Percentiles rank a stretch among this genome's conserved stretches.
Conservation (phyloP, 2,113 vertebrate genomes). For the Cheirogaleus medius region DNA sequence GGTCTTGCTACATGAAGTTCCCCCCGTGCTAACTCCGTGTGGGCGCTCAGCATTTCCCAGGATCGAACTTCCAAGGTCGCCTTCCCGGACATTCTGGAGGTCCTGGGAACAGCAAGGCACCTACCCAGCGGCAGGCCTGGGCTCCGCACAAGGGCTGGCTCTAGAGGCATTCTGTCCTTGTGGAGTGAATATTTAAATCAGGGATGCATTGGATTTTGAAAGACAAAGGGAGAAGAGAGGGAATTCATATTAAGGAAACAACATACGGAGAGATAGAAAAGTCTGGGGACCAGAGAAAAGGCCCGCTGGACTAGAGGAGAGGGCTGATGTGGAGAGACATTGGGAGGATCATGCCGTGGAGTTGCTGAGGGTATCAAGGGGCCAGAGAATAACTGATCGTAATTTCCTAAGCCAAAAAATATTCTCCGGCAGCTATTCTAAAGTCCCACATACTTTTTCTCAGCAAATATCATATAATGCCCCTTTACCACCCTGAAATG, state of each 20-base stretch:
- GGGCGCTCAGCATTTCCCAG: background rate
- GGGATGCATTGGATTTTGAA: background rate
- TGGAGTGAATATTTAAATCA: background rate
- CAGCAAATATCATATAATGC: background rate
- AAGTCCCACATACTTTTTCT: background rate
- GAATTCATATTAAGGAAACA: background rate
- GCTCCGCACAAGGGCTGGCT: background rate
- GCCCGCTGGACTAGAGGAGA: background rate
- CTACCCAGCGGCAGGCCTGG: rapidly evolving
- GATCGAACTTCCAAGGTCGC: no score
- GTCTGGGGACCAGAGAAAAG: background rate
- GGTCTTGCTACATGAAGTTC: background rate
- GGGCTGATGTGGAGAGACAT: background rate
- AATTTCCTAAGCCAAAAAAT: background rate
- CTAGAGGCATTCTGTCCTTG: background rate
- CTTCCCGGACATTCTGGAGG: background rate
- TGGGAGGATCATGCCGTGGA: background rate
- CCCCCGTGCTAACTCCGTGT: rapidly evolving
- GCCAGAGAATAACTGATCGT: background rate
- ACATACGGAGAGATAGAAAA: background rate
- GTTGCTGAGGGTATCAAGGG: background rate
- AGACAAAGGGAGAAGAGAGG: background rate
- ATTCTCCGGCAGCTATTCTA: background rate
- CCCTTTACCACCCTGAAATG: background rate
- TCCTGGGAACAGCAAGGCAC: no score